Conservation (phyloP, 2,888 invertebrate species). For the Ryuthela nishihirai region DNA sequence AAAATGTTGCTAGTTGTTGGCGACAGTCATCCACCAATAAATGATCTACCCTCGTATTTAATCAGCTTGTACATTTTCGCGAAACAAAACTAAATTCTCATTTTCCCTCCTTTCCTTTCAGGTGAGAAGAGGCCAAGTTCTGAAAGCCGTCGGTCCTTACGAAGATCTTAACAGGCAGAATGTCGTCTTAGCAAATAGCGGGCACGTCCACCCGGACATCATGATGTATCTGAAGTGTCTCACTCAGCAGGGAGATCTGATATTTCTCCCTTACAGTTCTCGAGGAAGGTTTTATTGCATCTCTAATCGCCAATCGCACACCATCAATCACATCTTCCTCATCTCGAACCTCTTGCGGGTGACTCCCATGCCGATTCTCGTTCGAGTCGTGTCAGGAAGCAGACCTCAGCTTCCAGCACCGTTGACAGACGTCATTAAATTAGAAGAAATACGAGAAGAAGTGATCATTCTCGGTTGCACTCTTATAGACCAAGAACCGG, state of each 20-base stretch:
- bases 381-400: constrained; percentile 20
- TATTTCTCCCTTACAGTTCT: constrained; percentile 24
- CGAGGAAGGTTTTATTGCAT: constrained; percentile 30
- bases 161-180: constrained; percentile 25
- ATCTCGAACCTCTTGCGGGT: constrained; percentile 21
- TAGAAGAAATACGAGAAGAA: constrained; percentile 22
- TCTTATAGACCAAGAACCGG: constrained; percentile 17
- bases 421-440: constrained; percentile 17
- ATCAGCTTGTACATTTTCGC: too few species aligned
- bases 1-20: too few species aligned
- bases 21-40: too few species aligned
- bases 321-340: constrained; percentile 28
- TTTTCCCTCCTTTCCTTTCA: neutral
- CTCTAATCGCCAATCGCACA: constrained; percentile 15
- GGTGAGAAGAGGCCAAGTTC: constrained; percentile 15
- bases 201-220: constrained; percentile 12
- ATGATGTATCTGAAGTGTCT: constrained; percentile 33
- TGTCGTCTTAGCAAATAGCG: neutral
- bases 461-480: constrained; percentile 27
- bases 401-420: constrained; percentile 13
- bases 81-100: too few species aligned
- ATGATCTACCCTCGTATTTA: too few species aligned
- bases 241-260: constrained; percentile 17
- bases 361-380: constrained; percentile 7
- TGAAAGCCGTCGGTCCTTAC: constrained; percentile 15